phyloP scores from a whole-genome alignment of 2,797 vertebrate genomes.

The Oreochromis mossambicus region DNA sequence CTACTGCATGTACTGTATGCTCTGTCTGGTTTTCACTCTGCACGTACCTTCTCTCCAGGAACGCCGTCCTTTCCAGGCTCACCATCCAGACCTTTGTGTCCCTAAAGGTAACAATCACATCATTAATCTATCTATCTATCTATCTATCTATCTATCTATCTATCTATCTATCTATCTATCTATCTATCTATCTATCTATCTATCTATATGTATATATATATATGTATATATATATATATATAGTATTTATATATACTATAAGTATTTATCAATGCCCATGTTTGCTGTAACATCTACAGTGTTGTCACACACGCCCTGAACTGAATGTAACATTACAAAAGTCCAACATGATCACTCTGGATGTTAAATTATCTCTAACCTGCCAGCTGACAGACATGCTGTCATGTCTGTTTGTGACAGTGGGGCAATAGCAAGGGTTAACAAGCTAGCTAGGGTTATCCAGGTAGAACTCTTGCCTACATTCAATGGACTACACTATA shows the following conservation, averaged over 20 bases:
- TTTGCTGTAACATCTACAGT: too few relatives aligned
- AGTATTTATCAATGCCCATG: too few relatives aligned
- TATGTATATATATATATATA: too few relatives aligned
- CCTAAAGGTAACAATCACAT: slow-evolving; percentile 49
- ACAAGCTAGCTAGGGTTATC: neutral
- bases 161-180: neutral
- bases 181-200: too few relatives aligned
- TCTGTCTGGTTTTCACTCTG: neutral
- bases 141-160: accelerated
- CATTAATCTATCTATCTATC: neutral
- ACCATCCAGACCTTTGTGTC: slow-evolving; percentile 75
- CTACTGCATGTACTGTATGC: neutral
- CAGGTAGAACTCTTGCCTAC: neutral
- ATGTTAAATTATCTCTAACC: neutral
- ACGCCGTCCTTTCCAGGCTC: slow-evolving; percentile 65
- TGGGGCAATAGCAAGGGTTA: neutral
- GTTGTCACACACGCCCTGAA: too few relatives aligned
- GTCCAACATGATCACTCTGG: neutral
- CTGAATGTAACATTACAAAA: neutral
- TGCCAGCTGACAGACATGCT: neutral
- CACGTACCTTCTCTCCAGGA: slow-evolving; percentile 71
- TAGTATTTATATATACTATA: too few relatives aligned
- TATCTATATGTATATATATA: too few relatives aligned
- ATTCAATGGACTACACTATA: accelerated
- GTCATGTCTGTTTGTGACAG: neutral